A percentile compares a stretch with the other conserved stretches of the same genome.
These are phyloP conservation scores for Aradophagus sp. DNA, from an alignment of 1,140 invertebrate species.

Conservation along the genomic window DNA sequence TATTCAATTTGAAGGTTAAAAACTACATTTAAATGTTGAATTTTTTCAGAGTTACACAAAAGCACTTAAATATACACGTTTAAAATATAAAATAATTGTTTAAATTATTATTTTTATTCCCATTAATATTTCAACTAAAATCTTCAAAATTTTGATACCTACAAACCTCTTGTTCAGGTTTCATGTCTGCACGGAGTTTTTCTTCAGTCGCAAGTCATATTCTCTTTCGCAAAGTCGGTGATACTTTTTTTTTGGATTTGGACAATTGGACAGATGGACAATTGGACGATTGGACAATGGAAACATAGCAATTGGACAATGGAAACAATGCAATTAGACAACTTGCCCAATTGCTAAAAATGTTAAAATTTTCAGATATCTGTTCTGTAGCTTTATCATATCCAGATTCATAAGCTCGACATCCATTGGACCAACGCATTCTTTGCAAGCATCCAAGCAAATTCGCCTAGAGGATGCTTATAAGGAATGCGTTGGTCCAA, in stretches of 20 bases:
- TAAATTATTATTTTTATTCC: not conserved
- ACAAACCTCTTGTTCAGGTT: conserved; percentile 67
- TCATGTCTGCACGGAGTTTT: conserved; percentile 77
- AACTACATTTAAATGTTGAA: no score
- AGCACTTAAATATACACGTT: no score
- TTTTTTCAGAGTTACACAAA: no score
- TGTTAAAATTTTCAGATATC: conserved; percentile 77
- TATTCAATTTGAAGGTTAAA: no score
- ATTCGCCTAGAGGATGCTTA: no score
- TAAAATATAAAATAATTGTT: no score
- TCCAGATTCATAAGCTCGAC: conserved; percentile 73
- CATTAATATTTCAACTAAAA: no score
- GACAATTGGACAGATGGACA: no score
- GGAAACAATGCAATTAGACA: conserved; percentile 78
- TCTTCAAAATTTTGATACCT: no score
- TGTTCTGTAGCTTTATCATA: conserved; percentile 80
- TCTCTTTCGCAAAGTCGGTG: conserved; percentile 75
- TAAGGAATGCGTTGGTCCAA: conserved; percentile 77
- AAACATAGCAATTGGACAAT: no score
- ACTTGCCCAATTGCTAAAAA: conserved; percentile 76
- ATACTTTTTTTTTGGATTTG: no score
- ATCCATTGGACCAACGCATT: conserved; percentile 77
- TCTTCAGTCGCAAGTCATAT: conserved; percentile 77
- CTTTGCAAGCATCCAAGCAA: conserved; percentile 81
- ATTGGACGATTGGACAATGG: no score